Evolutionary conservation across 2,797 vertebrate species (phyloP).

Genomic region (Muscicapa comitata): DNA sequence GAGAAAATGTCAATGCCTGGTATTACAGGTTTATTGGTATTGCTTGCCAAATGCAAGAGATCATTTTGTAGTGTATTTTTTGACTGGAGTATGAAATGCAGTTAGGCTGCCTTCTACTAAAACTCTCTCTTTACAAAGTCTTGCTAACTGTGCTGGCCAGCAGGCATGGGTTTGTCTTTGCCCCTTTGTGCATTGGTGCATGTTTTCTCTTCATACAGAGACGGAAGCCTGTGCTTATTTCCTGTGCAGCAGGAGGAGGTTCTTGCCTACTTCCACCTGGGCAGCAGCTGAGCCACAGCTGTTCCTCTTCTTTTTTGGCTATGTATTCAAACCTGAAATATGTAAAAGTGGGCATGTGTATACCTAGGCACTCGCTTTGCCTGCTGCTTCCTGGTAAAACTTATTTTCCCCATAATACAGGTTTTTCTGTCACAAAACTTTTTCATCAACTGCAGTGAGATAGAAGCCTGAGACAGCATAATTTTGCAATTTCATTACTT

Average conservation of each 20-base stretch:
- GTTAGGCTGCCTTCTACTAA: neutral
- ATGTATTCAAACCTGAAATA: neutral
- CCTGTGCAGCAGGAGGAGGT: neutral
- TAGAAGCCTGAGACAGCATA: neutral
- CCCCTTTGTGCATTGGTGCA: neutral
- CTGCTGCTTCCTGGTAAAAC: neutral
- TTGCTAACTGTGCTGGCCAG: neutral
- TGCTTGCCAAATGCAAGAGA: neutral
- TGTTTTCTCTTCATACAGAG: neutral
- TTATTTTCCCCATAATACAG: neutral
- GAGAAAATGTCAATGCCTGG: neutral
- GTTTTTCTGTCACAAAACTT: neutral
- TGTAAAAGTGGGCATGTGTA: neutral
- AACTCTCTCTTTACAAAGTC: neutral
- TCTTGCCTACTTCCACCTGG: neutral
- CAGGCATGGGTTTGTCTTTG: neutral
- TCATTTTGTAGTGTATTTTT: fast-evolving
- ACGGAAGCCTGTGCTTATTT: neutral
- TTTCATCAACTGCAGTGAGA: neutral
- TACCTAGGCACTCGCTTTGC: neutral
- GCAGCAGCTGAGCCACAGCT: constrained; percentile 4
- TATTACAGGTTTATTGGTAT: neutral
- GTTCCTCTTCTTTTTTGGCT: neutral
- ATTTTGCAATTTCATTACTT: neutral
- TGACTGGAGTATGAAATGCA: neutral